Evolutionary conservation across 2,888 invertebrate genomes (phyloP), one percentile per base, ranked within the genome.

Genomic region (Coenonympha glycerion): DNA sequence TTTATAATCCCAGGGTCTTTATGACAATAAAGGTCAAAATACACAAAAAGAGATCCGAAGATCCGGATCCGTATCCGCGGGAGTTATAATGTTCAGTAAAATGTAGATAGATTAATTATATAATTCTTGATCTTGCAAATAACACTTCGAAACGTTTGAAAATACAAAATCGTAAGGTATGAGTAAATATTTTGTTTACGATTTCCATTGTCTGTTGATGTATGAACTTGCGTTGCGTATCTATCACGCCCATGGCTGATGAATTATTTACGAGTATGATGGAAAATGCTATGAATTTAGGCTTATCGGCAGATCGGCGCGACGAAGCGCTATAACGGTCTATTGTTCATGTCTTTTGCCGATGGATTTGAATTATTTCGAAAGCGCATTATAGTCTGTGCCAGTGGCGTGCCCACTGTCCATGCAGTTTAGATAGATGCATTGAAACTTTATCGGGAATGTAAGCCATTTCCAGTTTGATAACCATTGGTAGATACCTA

Each of bases 191-290:
- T 40, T 26, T 40, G 39, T 40, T 24, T 26, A 40, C 28, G 45
- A 19, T 45, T 21, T 26, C 33, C 41, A 37, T 41, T 40, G 28
- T 50, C 47, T 37, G 31, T 13, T 53, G 53, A 50, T 50, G 47
- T 36, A 50, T 53, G 50, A 37, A 50, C 47, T 47, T 49, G 28
- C 46, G 40, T 34, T 24, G 31, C 22, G 2, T 26, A 39, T 40
- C 15, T 46, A 48, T 42, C 48, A 55, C 19, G 41, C 21, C 15
- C 30, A 36, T 26, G 41, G 36, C 21, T 36, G 49, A 42, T 55
- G 39, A 49, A 47, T 49, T 55, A 55, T 49, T 55, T 52, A 55
- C 49, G 55, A 55, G 41, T 36, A 42, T 39, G 36, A 42, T 42
- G 41, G 41, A 49, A 37, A 47, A 47, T 30, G 47, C 50, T 44